Evolutionary conservation across 2,888 invertebrate species (phyloP).

Genomic region (Tanypteryx hageni): DNA sequence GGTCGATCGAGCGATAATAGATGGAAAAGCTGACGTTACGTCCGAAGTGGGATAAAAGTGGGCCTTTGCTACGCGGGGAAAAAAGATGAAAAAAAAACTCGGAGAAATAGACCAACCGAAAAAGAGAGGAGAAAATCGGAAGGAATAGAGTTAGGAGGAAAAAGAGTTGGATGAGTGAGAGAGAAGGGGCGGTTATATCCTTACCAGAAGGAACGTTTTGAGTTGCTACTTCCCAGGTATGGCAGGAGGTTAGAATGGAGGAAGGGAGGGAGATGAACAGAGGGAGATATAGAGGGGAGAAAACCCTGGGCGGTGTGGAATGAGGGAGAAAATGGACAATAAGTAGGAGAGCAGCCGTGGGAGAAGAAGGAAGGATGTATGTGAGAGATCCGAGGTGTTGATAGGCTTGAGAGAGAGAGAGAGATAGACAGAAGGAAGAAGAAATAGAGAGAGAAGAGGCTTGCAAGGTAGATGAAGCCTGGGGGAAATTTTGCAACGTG

Average conservation of each 20-base stretch:
- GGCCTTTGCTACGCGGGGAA: not conserved
- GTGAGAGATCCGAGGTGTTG: not conserved
- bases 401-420: not conserved
- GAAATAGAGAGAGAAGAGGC: not conserved
- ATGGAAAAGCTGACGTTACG: conserved; percentile 51
- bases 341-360: not conserved
- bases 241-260: not conserved
- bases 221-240: not conserved
- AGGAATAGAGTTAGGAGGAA: not conserved
- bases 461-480: not conserved
- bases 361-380: not conserved
- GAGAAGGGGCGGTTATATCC: not conserved
- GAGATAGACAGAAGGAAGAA: not conserved
- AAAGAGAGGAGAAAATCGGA: not conserved
- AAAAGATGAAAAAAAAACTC: not conserved
- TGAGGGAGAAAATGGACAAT: not conserved
- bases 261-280: not conserved
- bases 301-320: not conserved
- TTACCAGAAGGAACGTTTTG: not conserved
- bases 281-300: not conserved
- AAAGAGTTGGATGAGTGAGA: not conserved
- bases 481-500: conserved; percentile 16
- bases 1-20: conserved; percentile 50
- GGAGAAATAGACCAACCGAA: not conserved
- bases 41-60: not conserved